Conservation (phyloP, 2,888 invertebrate species). For the Epinotia bilunana region DNA sequence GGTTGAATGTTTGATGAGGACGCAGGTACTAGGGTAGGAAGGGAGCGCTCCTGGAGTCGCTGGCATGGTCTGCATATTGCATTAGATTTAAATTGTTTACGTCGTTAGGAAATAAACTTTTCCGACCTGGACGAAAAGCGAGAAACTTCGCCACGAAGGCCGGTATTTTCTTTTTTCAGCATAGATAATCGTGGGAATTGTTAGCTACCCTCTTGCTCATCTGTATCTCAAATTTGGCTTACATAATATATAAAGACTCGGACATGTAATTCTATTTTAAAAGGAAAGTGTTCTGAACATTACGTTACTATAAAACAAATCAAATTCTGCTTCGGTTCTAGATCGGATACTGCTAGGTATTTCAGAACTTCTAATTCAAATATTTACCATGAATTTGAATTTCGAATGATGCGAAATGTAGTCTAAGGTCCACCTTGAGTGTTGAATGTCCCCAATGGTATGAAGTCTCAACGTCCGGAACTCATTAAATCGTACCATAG, state of each 20-base stretch:
- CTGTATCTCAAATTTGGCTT: background rate
- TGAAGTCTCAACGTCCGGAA: no score
- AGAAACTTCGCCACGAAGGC: conserved; percentile 57
- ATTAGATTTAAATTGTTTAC: conserved; percentile 84
- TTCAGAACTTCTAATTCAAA: no score
- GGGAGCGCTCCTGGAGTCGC: conserved; percentile 60
- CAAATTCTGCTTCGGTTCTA: no score
- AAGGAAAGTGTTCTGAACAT: no score
- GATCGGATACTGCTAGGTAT: no score
- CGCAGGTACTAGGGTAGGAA: conserved; percentile 62
- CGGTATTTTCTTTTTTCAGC: conserved; percentile 61
- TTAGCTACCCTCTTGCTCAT: conserved; percentile 44
- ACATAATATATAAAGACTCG: background rate
- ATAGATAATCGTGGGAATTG: conserved; percentile 53
- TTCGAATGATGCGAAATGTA: no score
- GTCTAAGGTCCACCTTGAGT: no score
- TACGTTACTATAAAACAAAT: no score
- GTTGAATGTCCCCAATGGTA: no score
- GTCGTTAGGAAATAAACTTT: conserved; percentile 82
- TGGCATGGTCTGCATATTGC: conserved; percentile 77
- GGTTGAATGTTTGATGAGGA: conserved; percentile 75
- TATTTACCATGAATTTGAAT: no score
- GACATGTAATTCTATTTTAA: no score
- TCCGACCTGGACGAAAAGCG: conserved; percentile 63
- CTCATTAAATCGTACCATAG: no score